Percentiles rank a stretch among this genome's conserved stretches.
These are phyloP conservation scores for Eriocheir sinensis DNA, from an alignment of 1,140 invertebrate genomes.

Conservation along the genomic window DNA sequence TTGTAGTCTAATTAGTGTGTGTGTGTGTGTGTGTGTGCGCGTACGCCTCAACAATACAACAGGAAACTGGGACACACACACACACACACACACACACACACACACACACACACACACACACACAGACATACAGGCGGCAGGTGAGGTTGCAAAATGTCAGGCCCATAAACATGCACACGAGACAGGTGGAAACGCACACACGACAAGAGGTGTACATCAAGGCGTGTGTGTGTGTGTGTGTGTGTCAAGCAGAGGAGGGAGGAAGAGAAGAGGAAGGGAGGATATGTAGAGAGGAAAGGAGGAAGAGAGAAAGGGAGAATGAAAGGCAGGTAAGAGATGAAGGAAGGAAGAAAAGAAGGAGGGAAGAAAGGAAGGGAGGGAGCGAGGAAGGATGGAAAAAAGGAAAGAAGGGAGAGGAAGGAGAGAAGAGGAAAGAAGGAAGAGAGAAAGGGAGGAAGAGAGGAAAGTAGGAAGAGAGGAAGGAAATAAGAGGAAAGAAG, in stretches of 20 bases:
- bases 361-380: not conserved
- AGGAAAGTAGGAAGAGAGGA: not conserved
- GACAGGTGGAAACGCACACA: not conserved
- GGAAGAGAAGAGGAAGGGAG: not conserved
- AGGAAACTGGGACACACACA: not conserved
- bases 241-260: not conserved
- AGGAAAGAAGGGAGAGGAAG: not conserved
- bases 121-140: not conserved
- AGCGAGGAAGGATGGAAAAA: too few species aligned
- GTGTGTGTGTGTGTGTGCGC: not conserved
- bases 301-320: not conserved
- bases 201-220: not conserved
- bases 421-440: not conserved
- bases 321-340: not conserved
- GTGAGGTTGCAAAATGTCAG: constrained; percentile 3
- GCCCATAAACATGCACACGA: not conserved
- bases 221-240: too few species aligned
- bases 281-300: not conserved
- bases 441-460: not conserved
- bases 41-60: not conserved
- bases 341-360: not conserved
- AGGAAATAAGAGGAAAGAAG: not conserved
- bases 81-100: not conserved
- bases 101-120: constrained; percentile 15
- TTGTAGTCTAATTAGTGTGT: not conserved